Conservation (phyloP, 2,888 invertebrate species). For the Metalampra italica region DNA sequence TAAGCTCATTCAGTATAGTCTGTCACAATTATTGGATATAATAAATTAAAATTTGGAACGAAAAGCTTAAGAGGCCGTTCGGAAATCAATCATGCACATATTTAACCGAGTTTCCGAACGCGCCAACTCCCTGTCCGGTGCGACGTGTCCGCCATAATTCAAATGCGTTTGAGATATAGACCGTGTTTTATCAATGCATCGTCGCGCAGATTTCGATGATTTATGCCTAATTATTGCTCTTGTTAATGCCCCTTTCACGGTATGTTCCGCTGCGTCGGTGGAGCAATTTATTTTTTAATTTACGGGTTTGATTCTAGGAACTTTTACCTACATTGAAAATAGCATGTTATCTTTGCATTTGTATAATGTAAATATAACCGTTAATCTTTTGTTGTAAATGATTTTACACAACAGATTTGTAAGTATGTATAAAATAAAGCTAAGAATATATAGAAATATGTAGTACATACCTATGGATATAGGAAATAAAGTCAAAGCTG, state of each 20-base stretch:
- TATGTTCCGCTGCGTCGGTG: conserved; percentile 59
- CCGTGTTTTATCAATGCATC: conserved; percentile 75
- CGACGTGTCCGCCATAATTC: conserved; percentile 71
- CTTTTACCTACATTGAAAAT: background rate
- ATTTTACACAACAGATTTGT: too few species aligned
- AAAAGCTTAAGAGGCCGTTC: conserved; percentile 13
- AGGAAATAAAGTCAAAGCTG: too few species aligned
- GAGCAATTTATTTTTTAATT: conserved; percentile 55
- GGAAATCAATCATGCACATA: conserved; percentile 69
- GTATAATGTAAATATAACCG: background rate
- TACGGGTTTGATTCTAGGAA: conserved; percentile 1
- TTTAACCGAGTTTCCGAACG: conserved; percentile 59
- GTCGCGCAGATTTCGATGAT: conserved; percentile 72
- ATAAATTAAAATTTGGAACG: conserved; percentile 4
- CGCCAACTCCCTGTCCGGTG: conserved; percentile 66
- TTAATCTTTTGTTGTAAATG: too few species aligned
- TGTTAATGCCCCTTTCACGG: conserved; percentile 73
- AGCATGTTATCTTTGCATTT: background rate
- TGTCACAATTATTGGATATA: background rate
- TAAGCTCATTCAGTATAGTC: background rate
- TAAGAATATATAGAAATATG: too few species aligned
- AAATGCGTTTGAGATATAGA: conserved; percentile 69
- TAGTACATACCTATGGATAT: too few species aligned
- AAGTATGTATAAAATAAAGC: too few species aligned
- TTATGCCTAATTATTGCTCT: conserved; percentile 72